phyloP scores from a whole-genome alignment of 2,797 vertebrate genomes.

The Bradypodion ventrale region DNA sequence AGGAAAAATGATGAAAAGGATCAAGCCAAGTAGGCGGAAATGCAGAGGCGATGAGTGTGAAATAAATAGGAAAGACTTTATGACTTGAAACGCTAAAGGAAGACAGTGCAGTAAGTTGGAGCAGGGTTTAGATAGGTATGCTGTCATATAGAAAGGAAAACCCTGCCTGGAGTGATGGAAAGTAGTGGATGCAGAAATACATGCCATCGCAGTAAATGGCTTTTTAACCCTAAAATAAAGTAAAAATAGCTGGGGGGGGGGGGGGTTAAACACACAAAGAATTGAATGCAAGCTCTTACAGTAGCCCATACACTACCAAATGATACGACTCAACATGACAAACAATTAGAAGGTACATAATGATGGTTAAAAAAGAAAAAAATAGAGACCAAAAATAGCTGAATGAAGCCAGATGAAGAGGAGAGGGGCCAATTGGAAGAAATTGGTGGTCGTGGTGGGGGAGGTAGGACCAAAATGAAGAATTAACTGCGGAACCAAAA shows the following conservation, averaged over 20 bases:
- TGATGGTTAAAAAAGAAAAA: neutral
- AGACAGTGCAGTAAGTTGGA: neutral
- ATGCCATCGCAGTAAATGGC: neutral
- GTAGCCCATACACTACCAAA: neutral
- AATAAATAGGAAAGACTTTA: neutral
- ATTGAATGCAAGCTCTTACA: neutral
- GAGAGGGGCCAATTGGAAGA: neutral
- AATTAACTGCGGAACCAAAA: neutral
- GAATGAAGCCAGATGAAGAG: neutral
- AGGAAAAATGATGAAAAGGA: neutral
- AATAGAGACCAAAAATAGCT: neutral
- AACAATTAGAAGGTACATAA: neutral
- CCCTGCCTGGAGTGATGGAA: neutral
- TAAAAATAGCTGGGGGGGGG: too few relatives aligned
- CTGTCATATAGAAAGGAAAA: neutral
- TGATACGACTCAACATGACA: neutral
- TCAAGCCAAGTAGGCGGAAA: neutral
- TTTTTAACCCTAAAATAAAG: neutral
- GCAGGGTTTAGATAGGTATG: too few relatives aligned
- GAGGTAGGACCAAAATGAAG: too few relatives aligned
- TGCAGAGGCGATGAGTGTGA: too few relatives aligned
- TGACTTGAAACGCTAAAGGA: neutral
- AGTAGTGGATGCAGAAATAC: neutral
- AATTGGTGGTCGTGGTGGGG: too few relatives aligned
- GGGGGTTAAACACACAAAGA: too few relatives aligned